Base-by-base conservation (phyloP, 1,140 invertebrate genomes). In the Drosophila busckii region DNA sequence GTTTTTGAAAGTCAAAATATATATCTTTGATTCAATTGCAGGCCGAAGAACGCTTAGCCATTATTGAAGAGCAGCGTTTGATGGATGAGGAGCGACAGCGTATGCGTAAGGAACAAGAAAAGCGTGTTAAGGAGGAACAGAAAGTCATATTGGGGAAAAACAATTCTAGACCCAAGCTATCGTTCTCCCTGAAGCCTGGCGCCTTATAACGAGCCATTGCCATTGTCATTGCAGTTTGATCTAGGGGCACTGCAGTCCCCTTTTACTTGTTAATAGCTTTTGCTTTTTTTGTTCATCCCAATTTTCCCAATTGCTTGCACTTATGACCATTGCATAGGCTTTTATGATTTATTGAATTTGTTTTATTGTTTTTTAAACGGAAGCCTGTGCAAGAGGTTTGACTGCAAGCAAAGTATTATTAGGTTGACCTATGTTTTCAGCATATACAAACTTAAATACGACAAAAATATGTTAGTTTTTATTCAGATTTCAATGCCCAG, bases 131-230 rank as follows among this genome's bases (percentile, higher is more conserved):
- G 89, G 95, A 97, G 88, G 97, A 98, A 89, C 97, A 98, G 89
- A 97, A 97, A 89, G 95, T 96, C 88, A 98, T 98, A 70, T 90
- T 98, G 68, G 97, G 97, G 70, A 98, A 98, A 91, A 97, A 97
- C 88, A 98, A 98, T 90, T 97, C 96, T 53, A 91, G 97, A 88
- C 97, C 97, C 42, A 97, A 97, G 89, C 89, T 98, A 61, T 98
- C 96, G 64, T 98, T 98, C 90, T 92, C 93, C 58, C 89, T 98
- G 63, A 96, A 96, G 88, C 93, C 93, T 66, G 78, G 82, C 15
- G 89, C 93, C 80, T 92, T 91, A 89, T 93, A n/a, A n/a, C n/a
- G 90, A 92, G 64, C 19, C 28, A 29, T 15, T 28, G 13, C 2
- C 6, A 31, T 35, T 7, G 12, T 29, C 22, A 32, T 35, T 28